phyloP scores from a whole-genome alignment of 2,113 vertebrate genomes.

The Epinephelus lanceolatus region DNA sequence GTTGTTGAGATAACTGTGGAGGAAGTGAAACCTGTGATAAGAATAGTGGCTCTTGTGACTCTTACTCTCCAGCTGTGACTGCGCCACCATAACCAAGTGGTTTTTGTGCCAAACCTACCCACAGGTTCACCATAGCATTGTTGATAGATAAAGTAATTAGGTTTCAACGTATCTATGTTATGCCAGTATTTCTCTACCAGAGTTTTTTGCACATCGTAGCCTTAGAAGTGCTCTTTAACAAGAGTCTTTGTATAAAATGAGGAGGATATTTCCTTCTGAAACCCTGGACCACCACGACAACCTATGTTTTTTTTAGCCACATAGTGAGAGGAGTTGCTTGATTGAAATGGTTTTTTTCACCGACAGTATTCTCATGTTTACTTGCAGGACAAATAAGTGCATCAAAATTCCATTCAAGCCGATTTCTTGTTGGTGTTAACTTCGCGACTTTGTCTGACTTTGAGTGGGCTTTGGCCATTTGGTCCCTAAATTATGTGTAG shows the following conservation, averaged over 20 bases:
- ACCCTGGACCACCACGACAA: neutral
- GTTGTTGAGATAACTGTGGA: too few relatives aligned
- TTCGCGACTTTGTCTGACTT: constrained; percentile 33
- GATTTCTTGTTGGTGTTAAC: constrained; percentile 21
- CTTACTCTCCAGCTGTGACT: too few relatives aligned
- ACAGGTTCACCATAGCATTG: too few relatives aligned
- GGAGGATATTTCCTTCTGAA: constrained; percentile 10
- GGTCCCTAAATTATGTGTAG: constrained; percentile 23
- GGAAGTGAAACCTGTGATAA: too few relatives aligned
- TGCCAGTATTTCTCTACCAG: neutral
- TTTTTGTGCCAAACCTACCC: too few relatives aligned
- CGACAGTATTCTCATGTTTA: constrained; percentile 26
- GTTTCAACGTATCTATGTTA: too few relatives aligned
- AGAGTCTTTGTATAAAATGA: constrained; percentile 11
- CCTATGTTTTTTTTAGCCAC: constrained; percentile 7
- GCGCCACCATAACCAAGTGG: too few relatives aligned
- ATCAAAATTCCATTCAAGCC: constrained; percentile 13
- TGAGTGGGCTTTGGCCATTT: constrained; percentile 24
- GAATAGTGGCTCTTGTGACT: too few relatives aligned
- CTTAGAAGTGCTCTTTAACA: constrained; percentile 5
- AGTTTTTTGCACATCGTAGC: neutral
- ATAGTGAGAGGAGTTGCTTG: neutral
- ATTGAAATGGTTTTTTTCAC: neutral
- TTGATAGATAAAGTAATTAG: too few relatives aligned
- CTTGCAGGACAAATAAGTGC: neutral